Evolutionary conservation across 2,888 invertebrate genomes (phyloP), one percentile per base, ranked within the genome.

Genomic region (Troilus luridus): DNA sequence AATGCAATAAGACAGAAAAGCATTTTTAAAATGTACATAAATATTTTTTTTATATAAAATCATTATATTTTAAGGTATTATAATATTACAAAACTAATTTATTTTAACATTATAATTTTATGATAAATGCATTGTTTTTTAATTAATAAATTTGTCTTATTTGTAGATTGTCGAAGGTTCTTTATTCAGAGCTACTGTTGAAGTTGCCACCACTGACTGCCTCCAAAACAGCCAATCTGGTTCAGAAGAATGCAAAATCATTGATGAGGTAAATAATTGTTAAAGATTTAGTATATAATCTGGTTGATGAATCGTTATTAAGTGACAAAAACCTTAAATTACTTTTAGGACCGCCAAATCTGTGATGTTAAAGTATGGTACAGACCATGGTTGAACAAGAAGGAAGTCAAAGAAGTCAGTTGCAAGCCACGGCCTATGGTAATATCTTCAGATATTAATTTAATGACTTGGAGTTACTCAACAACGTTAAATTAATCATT

Each of bases 341-440:
- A 54, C 7, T 89, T 62, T 54, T 64, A 89, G 89, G 56, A 89
- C 19, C 21, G 21, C 19, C 89, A 89, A n/a, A 17, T 89, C 1
- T 89, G 89, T 64, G 62, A 89, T 54, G 64, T 89, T 62, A 41
- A 89, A 89, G 54, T 89, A 10, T 89, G 89, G 89, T 62, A 64
- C 19, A 62, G 54, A n/a, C 67, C 89, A 12, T 89, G 89, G 89
- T 3, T 89, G 60, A 89, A 62, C 21, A 62, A 60, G 64, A 89
- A 89, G 54, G 89, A 89, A 10, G 12, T 62, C 11, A 27, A 27
- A 11, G 54, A 89, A 41, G 54, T 89, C 14, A n/a, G 41, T 19
- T 89, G 64, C 89, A 64, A 21, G 64, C 60, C 62, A 60, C 88
- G 60, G n/a, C 88, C 59, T 27, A 21, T 17, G 88, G 62, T 88